Conservation (phyloP, 92 coral and sea anemone genomes). For the Blastomussa wellsi region DNA sequence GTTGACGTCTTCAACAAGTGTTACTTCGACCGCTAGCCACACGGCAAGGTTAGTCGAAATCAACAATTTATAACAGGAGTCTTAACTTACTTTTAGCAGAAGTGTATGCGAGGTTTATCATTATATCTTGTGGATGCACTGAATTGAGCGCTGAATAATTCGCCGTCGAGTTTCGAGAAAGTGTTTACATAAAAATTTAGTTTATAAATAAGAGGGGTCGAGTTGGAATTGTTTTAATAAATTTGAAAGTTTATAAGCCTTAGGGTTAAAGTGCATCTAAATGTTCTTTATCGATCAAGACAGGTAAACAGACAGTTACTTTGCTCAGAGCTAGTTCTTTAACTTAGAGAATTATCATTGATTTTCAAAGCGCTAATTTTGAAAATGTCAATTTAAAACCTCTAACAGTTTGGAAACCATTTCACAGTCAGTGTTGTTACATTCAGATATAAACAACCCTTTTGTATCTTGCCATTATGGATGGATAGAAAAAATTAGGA, state of each 20-base stretch:
- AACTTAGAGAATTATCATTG: neutral
- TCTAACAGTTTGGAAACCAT: neutral
- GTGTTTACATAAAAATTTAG: conserved; percentile 15
- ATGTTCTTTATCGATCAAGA: neutral
- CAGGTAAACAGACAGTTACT: neutral
- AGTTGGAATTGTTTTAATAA: neutral
- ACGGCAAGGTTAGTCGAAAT: conserved; percentile 26
- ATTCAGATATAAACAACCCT: neutral
- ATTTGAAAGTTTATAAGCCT: neutral
- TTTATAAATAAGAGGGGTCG: neutral
- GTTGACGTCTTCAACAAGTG: conserved; percentile 42
- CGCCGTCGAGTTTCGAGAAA: neutral
- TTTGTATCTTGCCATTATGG: neutral
- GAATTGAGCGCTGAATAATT: neutral
- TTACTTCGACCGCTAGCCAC: conserved; percentile 4
- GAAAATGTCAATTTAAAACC: neutral
- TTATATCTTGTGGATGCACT: neutral
- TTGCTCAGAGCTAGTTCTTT: neutral
- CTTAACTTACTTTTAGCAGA: neutral
- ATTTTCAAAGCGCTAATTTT: neutral
- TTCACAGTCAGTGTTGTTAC: neutral
- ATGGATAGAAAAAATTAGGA: neutral
- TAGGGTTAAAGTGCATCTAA: neutral
- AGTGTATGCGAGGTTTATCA: neutral
- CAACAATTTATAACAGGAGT: neutral